Evolutionary conservation across 2,888 invertebrate species (phyloP).

Genomic region (Orthosia cruda): DNA sequence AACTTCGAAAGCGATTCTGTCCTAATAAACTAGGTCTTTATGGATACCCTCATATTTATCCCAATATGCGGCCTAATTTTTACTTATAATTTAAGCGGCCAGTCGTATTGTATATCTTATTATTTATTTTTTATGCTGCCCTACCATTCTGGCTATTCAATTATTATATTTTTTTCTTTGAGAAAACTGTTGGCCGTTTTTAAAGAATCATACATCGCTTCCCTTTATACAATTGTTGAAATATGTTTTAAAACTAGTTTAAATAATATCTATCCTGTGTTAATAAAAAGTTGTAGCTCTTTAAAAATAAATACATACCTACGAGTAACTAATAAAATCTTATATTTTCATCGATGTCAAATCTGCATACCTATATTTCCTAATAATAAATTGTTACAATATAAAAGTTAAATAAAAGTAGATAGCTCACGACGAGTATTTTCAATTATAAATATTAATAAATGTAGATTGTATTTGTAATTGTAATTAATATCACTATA

Average conservation of each 20-base stretch:
- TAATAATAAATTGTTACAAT: slow-evolving; percentile 69
- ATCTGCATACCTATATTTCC: slow-evolving; percentile 38
- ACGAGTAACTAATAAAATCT: slow-evolving; percentile 1
- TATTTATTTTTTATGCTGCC: not conserved
- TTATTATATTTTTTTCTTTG: not conserved
- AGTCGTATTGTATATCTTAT: not conserved
- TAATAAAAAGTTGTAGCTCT: slow-evolving; percentile 12
- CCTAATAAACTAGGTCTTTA: not conserved
- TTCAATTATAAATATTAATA: slow-evolving; percentile 68
- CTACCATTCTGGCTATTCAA: not conserved
- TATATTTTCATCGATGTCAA: slow-evolving; percentile 51
- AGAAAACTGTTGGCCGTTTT: not conserved
- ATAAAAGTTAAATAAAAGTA: slow-evolving; percentile 65
- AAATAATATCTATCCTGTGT: slow-evolving; percentile 4
- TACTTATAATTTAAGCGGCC: not conserved
- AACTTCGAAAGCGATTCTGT: slow-evolving; percentile 8
- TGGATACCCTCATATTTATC: slow-evolving; percentile 3
- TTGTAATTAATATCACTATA: slow-evolving; percentile 57
- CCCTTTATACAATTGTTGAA: slow-evolving; percentile 25
- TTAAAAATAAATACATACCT: not conserved
- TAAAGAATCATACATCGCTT: slow-evolving; percentile 1
- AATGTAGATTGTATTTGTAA: slow-evolving; percentile 62
- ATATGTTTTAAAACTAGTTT: slow-evolving; percentile 33
- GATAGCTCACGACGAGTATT: slow-evolving; percentile 69
- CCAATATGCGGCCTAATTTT: slow-evolving; percentile 35